A percentile compares a stretch with the other conserved stretches of the same genome.
These are phyloP conservation scores for Diogma glabrata DNA, from an alignment of 2,888 invertebrate species.

Conservation along the genomic window DNA sequence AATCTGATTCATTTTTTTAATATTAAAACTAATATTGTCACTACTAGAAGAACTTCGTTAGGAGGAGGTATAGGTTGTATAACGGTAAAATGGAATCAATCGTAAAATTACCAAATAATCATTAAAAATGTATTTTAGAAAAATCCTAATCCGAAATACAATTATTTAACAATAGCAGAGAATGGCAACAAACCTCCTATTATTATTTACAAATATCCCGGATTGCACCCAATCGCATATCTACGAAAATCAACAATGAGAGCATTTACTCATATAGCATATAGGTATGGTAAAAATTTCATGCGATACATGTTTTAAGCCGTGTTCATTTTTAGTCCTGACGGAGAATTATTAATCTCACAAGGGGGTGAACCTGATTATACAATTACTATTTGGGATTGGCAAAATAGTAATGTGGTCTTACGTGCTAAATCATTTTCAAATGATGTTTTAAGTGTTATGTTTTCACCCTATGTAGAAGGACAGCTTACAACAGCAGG, in stretches of 20 bases:
- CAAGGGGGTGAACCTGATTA: constrained; percentile 75
- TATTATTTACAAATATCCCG: constrained; percentile 74
- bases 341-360: constrained; percentile 61
- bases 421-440: constrained; percentile 72
- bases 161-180: constrained; percentile 76
- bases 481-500: constrained; percentile 72
- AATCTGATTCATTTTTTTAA: constrained; percentile 69
- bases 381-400: constrained; percentile 80
- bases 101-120: constrained; percentile 2
- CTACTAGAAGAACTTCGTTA: constrained; percentile 59
- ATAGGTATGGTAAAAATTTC: constrained; percentile 24
- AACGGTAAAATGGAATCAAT: constrained; percentile 40
- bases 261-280: constrained; percentile 60
- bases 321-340: constrained; percentile 52
- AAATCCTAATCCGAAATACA: constrained; percentile 46
- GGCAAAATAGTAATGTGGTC: constrained; percentile 63
- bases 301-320: constrained; percentile 12
- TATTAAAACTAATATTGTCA: constrained; percentile 49
- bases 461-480: constrained; percentile 70
- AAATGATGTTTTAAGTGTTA: constrained; percentile 65
- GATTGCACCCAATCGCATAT: constrained; percentile 59
- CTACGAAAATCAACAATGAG: constrained; percentile 63
- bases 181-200: constrained; percentile 62
- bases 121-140: constrained; percentile 35
- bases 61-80: constrained; percentile 76